These are phyloP conservation scores for Petromus typicus DNA, from an alignment of 2,113 vertebrate genomes.

Conservation along the genomic window DNA sequence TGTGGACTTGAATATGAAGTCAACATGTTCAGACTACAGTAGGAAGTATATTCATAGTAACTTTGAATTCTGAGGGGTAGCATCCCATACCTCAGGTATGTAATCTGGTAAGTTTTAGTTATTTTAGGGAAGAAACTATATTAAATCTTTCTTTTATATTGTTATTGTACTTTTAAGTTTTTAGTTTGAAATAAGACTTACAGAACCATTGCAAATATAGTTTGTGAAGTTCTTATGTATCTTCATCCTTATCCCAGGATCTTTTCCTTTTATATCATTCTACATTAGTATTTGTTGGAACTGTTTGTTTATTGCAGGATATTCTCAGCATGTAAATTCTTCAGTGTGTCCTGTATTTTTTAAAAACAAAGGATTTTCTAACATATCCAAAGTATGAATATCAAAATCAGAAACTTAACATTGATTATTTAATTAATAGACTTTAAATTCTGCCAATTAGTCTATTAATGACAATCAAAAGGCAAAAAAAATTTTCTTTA, in stretches of 20 bases:
- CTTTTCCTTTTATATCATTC: not conserved
- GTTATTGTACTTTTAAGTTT: constrained; percentile 20
- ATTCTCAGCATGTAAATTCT: not conserved
- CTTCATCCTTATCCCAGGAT: not conserved
- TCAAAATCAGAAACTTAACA: constrained; percentile 1
- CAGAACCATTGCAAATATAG: constrained; percentile 7
- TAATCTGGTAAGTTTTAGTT: not conserved
- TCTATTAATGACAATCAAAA: not conserved
- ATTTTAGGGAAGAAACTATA: not conserved
- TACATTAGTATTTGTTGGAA: not conserved
- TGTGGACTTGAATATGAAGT: not conserved
- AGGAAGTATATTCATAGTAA: not conserved
- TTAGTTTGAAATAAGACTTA: not conserved
- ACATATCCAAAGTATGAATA: not conserved
- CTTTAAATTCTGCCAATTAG: constrained; percentile 9
- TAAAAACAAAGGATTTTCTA: constrained; percentile 47
- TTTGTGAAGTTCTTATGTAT: not conserved
- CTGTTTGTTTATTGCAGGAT: not conserved
- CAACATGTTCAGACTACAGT: not conserved
- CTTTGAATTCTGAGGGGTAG: not conserved
- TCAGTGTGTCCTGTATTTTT: not conserved
- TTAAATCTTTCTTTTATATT: not conserved
- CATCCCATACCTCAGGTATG: not conserved
- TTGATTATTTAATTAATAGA: not conserved
- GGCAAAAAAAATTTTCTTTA: not conserved